Base-by-base conservation (phyloP, 1,140 invertebrate genomes). In the Holotrichia oblita region DNA sequence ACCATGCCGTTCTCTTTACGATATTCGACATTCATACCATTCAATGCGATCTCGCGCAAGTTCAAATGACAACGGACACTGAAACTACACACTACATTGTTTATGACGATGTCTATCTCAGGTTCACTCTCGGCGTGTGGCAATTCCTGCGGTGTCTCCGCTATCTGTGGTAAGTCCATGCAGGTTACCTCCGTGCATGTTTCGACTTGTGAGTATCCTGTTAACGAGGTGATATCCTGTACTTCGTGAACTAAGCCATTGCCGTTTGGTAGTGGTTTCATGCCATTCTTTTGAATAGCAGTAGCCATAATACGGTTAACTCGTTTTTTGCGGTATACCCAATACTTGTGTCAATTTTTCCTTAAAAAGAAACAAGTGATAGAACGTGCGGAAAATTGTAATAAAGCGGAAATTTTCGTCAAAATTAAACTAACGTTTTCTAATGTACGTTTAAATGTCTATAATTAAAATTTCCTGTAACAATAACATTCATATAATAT, bases 31-130 rank as follows among this genome's bases (percentile, higher is more conserved):
- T 99, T 98, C 73, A 92, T 84, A 82, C 97, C 97, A 83, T 94
- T 94, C 81, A 96, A 90, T 64, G 98, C 98, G 82, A 99, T 98
- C 86, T 96, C 93, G 85, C 96, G 92, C 82, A 99, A 90, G 91
- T 99, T 98, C 81, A 99, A 90, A 89, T 99, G 98, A 88, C 98
- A 99, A 84, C 96, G 92, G 76, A 99, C 96, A 90, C 94, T 97
- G 90, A 99, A 99, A 88, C 95, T 98, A 88, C 97, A 98, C 80
- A 99, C 97, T 83, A 99, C 98, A 92, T 99, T 99, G 89, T 97
- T 99, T 87, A 99, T 98, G 84, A 96, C 93, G 85, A 99, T 98
- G 87, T 98, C 96, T 85, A 98, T 92, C 88, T 94, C 94, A 2
- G 93, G 93, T 40, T 91, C 80, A 42, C 80, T 74, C 61, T 85